Evolutionary conservation across 2,113 vertebrate genomes (phyloP).

Genomic region (Parotia lawesii): DNA sequence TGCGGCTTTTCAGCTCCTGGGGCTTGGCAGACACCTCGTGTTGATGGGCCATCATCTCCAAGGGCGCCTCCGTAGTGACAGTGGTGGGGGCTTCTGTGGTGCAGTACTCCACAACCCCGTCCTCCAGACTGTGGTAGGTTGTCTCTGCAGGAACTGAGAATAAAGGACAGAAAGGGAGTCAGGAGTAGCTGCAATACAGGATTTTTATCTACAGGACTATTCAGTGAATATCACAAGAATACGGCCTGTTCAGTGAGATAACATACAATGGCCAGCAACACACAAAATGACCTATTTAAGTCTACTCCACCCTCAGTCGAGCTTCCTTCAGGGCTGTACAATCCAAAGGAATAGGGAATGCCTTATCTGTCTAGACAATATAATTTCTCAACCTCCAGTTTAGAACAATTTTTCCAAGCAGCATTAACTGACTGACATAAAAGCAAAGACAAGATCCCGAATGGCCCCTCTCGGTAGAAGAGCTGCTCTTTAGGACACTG

Average conservation of each 20-base stretch:
- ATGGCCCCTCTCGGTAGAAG: not conserved
- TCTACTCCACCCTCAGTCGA: constrained; percentile 23
- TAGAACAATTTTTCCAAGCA: not conserved
- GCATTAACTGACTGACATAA: not conserved
- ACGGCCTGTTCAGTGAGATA: constrained; percentile 42
- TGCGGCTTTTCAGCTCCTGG: constrained; percentile 92
- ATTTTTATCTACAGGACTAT: constrained; percentile 38
- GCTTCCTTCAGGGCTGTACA: not conserved
- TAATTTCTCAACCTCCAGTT: not conserved
- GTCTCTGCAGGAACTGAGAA: constrained; percentile 82
- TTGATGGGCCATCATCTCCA: constrained; percentile 84
- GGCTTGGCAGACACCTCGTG: constrained; percentile 83
- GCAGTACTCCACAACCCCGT: constrained; percentile 93
- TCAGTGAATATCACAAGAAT: not conserved
- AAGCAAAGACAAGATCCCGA: not conserved
- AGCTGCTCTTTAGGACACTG: not conserved
- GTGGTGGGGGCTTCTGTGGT: constrained; percentile 82
- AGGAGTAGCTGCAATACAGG: not conserved
- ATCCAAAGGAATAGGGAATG: not conserved
- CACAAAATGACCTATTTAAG: constrained; percentile 17
- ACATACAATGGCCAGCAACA: constrained; percentile 7
- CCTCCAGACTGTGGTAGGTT: constrained; percentile 88
- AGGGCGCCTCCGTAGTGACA: constrained; percentile 75
- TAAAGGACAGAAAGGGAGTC: constrained; percentile 31
- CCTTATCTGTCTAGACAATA: constrained; percentile 25